Base-by-base conservation (phyloP, 2,113 vertebrate genomes). In the Theristicus caerulescens region DNA sequence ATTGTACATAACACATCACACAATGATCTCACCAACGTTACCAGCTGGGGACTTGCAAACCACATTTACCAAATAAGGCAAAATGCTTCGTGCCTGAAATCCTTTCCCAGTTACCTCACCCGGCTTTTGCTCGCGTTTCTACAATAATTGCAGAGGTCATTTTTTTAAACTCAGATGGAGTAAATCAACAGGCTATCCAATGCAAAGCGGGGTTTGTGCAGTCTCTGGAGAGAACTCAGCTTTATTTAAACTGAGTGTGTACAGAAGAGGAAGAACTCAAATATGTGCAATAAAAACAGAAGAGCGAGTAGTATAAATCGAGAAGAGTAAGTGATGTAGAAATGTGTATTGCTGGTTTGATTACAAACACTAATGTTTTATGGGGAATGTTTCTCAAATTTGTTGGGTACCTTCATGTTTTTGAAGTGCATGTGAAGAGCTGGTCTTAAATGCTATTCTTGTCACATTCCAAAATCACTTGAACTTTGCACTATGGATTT, bases 1-100 rank as follows among this genome's bases (percentile, higher is more conserved):
- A 78, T 93, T 92, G 96, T 97, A 98, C 96, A 97, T 81, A 98
- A 96, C 88, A 95, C 82, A 96, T 98, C 98, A 97, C 96, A 98
- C 72, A 97, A 87, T 98, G 98, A 99, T 97, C 98, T 98, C 98
- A 97, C 96, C 97, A 96, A 97, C 92, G 97, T 97, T 97, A 98
- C 98, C 98, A 97, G 96, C 98, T 98, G 98, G 94, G 96, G 97
- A 96, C 97, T 97, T 95, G 92, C 96, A 97, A 97, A 97, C 97
- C 97, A 96, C 97, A 93, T 97, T 98, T 96, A 97, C 99, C 99
- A 99, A 98, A 99, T 98, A 99, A 99, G 99, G 99, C 82, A 98
- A 98, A 95, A 95, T 85, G 88, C 94, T 97, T 95, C 96, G 24
- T 98, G 97, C 98, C 82, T 97, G 95, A 96, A 98, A 98, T 98